Evolutionary conservation across 2,888 invertebrate species (phyloP).

Genomic region (Frankliniella fusca): DNA sequence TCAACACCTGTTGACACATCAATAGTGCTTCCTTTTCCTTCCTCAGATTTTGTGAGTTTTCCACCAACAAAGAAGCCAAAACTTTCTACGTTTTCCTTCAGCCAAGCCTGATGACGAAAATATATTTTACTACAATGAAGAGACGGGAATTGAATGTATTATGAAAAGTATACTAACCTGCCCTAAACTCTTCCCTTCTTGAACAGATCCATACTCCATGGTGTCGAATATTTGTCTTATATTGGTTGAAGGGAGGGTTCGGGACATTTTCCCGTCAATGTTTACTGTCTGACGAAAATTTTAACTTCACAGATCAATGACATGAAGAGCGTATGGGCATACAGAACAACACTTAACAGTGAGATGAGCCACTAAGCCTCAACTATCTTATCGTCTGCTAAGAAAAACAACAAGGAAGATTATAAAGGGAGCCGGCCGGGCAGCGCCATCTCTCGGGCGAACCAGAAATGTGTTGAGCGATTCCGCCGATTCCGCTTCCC

Average conservation of each 20-base stretch:
- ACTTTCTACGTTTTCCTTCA: slow-evolving; percentile 39
- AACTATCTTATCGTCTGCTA: too few species aligned
- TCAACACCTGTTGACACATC: slow-evolving; percentile 32
- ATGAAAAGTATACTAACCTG: slow-evolving; percentile 40
- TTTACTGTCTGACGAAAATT: background rate
- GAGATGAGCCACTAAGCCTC: too few species aligned
- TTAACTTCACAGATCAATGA: background rate
- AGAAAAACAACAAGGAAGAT: too few species aligned
- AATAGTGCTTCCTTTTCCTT: slow-evolving; percentile 32
- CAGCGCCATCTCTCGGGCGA: too few species aligned
- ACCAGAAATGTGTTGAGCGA: too few species aligned
- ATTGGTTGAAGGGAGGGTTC: background rate
- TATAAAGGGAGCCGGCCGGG: too few species aligned
- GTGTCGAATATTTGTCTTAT: slow-evolving; percentile 42
- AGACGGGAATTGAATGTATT: background rate
- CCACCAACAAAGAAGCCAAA: slow-evolving; percentile 40
- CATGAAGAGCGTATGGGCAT: background rate
- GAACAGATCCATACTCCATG: slow-evolving; percentile 44
- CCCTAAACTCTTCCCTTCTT: slow-evolving; percentile 41
- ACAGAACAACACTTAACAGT: too few species aligned
- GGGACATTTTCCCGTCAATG: background rate
- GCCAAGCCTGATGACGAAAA: slow-evolving; percentile 42
- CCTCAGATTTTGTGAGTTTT: slow-evolving; percentile 33
- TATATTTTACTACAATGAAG: background rate
- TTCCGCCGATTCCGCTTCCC: too few species aligned